These are phyloP conservation scores for Sphaerophoria taeniata DNA, from an alignment of 2,888 invertebrate genomes.

Conservation along the genomic window DNA sequence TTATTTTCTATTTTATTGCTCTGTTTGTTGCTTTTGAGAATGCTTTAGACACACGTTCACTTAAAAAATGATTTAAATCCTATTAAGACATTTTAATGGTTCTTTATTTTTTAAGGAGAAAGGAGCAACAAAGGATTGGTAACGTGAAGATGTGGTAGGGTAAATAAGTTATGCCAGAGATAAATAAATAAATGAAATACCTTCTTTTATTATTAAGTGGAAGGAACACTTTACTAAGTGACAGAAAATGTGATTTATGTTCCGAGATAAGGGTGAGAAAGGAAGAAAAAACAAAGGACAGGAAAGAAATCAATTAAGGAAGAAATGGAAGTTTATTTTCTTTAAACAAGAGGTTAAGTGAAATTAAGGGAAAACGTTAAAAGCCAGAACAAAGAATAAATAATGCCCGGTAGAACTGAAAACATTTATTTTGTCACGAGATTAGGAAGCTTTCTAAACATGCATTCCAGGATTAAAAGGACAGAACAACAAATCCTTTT, in stretches of 20 bases:
- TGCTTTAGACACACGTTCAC: conserved; percentile 59
- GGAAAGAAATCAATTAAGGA: background rate
- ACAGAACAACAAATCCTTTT: too few relatives aligned
- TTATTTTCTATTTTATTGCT: conserved; percentile 29
- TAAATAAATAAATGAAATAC: conserved; percentile 11
- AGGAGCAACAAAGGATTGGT: conserved; percentile 1
- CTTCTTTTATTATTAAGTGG: conserved; percentile 2
- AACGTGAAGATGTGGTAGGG: background rate
- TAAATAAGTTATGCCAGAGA: conserved; percentile 10
- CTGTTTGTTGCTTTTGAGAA: background rate
- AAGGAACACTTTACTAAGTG: background rate
- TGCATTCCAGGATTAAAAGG: too few relatives aligned
- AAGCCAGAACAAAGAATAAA: background rate
- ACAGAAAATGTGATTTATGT: conserved; percentile 20
- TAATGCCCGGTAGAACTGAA: background rate
- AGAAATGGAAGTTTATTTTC: background rate
- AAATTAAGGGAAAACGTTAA: background rate
- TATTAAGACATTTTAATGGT: conserved; percentile 58
- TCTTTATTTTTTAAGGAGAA: conserved; percentile 7
- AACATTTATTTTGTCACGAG: too few relatives aligned
- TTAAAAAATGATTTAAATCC: conserved; percentile 67
- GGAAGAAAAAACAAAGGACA: background rate
- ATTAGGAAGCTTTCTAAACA: too few relatives aligned
- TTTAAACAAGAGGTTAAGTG: background rate
- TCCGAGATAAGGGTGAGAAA: background rate